Evolutionary conservation across 2,797 vertebrate species (phyloP), one percentile per base, ranked within the genome.

Genomic region (Clarias laeviceps): DNA sequence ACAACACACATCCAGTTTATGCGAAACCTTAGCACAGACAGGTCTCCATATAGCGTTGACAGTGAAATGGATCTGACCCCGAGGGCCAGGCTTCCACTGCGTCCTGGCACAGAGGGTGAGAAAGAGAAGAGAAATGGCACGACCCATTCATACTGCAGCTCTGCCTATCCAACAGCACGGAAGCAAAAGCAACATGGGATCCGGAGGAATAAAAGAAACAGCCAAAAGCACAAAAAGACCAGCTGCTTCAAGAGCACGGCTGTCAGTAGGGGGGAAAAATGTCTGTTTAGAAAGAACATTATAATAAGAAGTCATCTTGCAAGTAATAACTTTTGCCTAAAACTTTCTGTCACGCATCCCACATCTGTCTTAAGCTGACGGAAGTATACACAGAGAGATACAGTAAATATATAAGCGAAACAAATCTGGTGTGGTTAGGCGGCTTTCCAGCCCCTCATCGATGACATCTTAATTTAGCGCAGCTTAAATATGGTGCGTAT

Each of bases 101-200:
- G 86, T 84, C 82, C 86, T 82, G 87, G 88, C 87, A 86, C 59
- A 79, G 27, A 83, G 40, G 85, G 87, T 89, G 82, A 87, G 72
- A 77, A 83, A 89, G 82, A 62, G 83, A 86, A 89, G 90, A 90
- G 90, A 90, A 81, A 89, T 82, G 88, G 90, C 89, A 87, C 83
- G 90, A 88, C 85, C 89, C 90, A 91, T 90, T 91, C 90, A 91
- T 89, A 88, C 87, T 81, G 90, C 88, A 90, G 91, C 91, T 91
- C 88, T 90, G 90, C 88, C 86, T 83, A 90, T 90, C 89, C 88
- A 90, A 91, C 91, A 87, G 91, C 90, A 90, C 90, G 91, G 79
- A 91, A 94, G 93, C 92, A 90, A 91, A 93, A 88, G 91, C 94
- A 94, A 94, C 92, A 73, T 93, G 94, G 93, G 91, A 93, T 94